Percentiles rank a stretch among this genome's conserved stretches.
Conservation (phyloP, 2,113 vertebrate species). For the Willisornis vidua region DNA sequence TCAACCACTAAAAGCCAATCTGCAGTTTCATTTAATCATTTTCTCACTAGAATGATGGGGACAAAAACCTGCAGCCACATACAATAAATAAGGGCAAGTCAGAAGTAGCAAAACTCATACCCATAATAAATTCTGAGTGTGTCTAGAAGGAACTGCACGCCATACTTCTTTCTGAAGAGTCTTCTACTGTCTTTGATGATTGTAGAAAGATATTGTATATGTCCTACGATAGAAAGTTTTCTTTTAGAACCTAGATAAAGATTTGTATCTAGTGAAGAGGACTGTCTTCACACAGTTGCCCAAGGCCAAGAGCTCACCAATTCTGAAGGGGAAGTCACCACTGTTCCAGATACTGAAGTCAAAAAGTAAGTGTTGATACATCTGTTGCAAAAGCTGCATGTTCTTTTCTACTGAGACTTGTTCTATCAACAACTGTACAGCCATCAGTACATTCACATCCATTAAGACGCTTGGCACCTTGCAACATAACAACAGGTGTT, state of each 20-base stretch:
- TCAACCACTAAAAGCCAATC: background rate
- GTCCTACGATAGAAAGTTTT: constrained; percentile 79
- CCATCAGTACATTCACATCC: constrained; percentile 93
- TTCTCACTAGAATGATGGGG: background rate
- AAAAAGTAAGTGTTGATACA: constrained; percentile 93
- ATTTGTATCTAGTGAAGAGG: background rate
- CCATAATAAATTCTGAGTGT: constrained; percentile 92
- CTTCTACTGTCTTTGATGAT: constrained; percentile 96
- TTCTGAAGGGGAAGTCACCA: constrained; percentile 94
- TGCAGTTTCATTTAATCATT: background rate
- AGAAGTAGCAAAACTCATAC: constrained; percentile 70
- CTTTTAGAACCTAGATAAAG: constrained; percentile 39
- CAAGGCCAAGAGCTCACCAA: constrained; percentile 78
- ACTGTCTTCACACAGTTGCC: background rate
- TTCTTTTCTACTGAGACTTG: constrained; percentile 93
- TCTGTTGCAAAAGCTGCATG: constrained; percentile 86
- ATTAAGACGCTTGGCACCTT: constrained; percentile 87
- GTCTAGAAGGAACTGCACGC: constrained; percentile 95
- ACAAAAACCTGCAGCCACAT: background rate
- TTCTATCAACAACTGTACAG: constrained; percentile 90
- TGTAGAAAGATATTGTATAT: constrained; percentile 97
- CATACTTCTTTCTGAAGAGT: constrained; percentile 92
- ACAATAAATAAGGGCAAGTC: background rate
- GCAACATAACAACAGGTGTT: background rate
- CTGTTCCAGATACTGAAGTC: constrained; percentile 97